Conservation (phyloP, 30 jellyfish, hydroid and myxozoan genomes). For the Cassiopea andromeda region DNA sequence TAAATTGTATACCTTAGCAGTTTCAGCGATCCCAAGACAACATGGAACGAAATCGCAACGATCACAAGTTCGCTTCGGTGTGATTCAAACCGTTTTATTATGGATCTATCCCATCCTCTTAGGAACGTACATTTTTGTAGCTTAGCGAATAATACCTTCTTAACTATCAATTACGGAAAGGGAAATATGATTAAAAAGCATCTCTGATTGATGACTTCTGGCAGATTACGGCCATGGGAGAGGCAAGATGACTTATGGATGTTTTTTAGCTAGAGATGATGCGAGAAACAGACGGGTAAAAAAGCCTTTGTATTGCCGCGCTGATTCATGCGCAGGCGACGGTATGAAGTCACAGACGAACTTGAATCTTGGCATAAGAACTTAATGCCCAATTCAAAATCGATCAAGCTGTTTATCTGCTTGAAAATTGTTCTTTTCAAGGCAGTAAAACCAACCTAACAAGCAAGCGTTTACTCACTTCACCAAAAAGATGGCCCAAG, state of each 20-base stretch:
- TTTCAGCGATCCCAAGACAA: neutral
- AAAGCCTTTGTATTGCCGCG: neutral
- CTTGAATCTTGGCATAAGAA: neutral
- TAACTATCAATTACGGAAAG: conserved; percentile 50
- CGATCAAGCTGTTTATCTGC: conserved; percentile 3
- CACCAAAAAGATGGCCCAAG: too few relatives aligned
- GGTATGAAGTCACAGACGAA: neutral
- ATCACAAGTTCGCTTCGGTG: neutral
- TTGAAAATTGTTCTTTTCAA: neutral
- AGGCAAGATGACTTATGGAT: conserved; percentile 21
- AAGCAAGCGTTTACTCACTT: neutral
- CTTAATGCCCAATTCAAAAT: neutral
- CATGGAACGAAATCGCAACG: neutral
- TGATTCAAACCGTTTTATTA: neutral
- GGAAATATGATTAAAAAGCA: conserved; percentile 57
- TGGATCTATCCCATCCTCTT: neutral
- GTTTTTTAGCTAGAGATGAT: conserved; percentile 14
- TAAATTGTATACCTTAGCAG: neutral
- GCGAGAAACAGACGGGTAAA: conserved; percentile 30
- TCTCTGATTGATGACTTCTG: neutral
- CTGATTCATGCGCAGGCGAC: neutral
- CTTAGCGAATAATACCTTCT: conserved; percentile 38
- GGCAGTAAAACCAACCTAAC: neutral
- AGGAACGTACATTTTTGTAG: neutral
- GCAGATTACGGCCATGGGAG: conserved; percentile 25